These are phyloP conservation scores for Pygocentrus nattereri DNA, from an alignment of 2,797 vertebrate genomes.

Conservation along the genomic window DNA sequence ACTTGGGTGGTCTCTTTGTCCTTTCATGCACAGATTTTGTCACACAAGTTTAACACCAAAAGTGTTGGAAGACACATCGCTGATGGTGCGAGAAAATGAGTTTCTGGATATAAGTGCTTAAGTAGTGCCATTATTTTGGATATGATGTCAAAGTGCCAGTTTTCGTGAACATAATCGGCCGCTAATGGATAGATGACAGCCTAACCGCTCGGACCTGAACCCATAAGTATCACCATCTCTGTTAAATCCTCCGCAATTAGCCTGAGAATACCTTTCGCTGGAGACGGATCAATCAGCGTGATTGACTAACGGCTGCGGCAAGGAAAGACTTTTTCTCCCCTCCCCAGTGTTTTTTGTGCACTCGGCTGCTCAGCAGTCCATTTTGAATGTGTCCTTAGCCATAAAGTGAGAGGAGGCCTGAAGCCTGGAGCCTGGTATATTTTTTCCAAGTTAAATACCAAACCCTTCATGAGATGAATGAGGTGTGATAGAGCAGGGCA, in stretches of 20 bases:
- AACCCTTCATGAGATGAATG: constrained; percentile 11
- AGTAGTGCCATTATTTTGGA: constrained; percentile 54
- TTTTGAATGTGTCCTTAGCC: constrained; percentile 30
- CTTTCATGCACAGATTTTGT: constrained; percentile 1
- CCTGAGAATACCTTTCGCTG: constrained; percentile 48
- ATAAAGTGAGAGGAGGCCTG: constrained; percentile 11
- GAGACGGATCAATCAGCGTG: constrained; percentile 48
- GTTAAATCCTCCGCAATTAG: constrained; percentile 50
- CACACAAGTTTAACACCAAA: not conserved
- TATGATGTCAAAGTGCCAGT: constrained; percentile 51
- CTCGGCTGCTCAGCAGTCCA: not conserved
- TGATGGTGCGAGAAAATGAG: constrained; percentile 35
- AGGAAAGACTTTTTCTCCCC: constrained; percentile 15
- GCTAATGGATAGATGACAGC: constrained; percentile 56
- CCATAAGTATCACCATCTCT: constrained; percentile 46
- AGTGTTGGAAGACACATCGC: constrained; percentile 28
- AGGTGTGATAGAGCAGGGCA: not conserved
- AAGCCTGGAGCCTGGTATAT: not conserved
- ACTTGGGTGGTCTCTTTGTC: not conserved
- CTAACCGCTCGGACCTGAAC: constrained; percentile 46
- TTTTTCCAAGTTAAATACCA: constrained; percentile 14
- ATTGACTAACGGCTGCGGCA: constrained; percentile 29
- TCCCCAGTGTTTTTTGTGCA: not conserved
- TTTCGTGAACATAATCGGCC: constrained; percentile 41
- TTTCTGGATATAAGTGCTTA: constrained; percentile 50